Evolutionary conservation across 1,140 invertebrate species (phyloP), one percentile per base, ranked within the genome.

Genomic region (Aphaenogaster floridana): DNA sequence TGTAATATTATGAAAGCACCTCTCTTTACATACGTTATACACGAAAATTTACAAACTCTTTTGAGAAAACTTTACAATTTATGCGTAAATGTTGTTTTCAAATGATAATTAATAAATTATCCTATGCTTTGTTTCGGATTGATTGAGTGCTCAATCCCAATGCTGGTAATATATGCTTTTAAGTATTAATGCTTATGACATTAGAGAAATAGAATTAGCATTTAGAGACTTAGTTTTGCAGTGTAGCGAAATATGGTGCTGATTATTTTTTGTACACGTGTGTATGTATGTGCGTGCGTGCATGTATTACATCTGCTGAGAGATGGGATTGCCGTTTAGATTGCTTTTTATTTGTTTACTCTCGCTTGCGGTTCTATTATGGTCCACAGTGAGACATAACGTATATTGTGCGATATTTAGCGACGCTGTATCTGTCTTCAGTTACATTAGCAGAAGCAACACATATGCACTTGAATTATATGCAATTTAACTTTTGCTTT

Each of bases 161-260:
- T 90, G 90, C 88, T 90, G 92, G 92, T 92, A 92, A 92, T 92
- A 92, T 92, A 92, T 63, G 92, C 91, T 92, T 90, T 88, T 91
- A 92, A 88, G 71, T 89, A 68, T 86, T 84, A 86, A 78, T 88
- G 88, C 77, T 89, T 83, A 83, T 83, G 69, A 72, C 39, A n/a
- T 71, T 81, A 81, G 59, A 77, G 42, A 88, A 87, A 86, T 89
- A 90, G 88, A 86, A 86, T 80, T 86, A 89, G 86, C 74, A 63
- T 78, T 78, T 86, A 91, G 61, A 87, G 52, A 90, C 69, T 83
- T 88, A 71, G 74, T 71, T 48, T 86, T 78, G 52, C 79, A 34
- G 42, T 68, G 63, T 80, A 68, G 42, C 45, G 61, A 68, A 36
- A 71, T 45, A 85, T 63, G 80, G 13, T 36, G 77, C 66, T 36